Conservation (phyloP, 2,113 vertebrate species). For the Pollachius pollachius region DNA sequence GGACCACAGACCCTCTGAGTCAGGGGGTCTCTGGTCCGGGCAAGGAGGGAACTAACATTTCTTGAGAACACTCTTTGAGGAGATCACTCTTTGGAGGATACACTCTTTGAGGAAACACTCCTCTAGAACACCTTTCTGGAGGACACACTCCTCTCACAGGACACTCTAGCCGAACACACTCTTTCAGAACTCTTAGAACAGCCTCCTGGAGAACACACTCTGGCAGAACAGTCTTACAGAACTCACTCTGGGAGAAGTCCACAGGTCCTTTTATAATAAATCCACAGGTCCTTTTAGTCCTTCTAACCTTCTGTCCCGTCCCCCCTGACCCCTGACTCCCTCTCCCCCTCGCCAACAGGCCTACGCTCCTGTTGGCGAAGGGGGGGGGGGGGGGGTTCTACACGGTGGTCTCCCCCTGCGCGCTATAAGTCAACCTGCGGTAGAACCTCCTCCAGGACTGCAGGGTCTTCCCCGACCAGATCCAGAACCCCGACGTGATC, state of each 20-base stretch:
- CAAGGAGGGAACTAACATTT: too few relatives aligned
- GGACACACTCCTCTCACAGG: background rate
- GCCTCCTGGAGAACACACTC: too few relatives aligned
- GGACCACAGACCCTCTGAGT: too few relatives aligned
- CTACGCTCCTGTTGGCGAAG: too few relatives aligned
- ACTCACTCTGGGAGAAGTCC: too few relatives aligned
- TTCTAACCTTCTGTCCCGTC: background rate
- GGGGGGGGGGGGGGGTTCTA: conserved; percentile 54
- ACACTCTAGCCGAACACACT: background rate
- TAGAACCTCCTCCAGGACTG: conserved; percentile 90
- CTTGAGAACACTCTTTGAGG: too few relatives aligned
- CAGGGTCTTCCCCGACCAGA: conserved; percentile 93
- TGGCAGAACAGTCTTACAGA: too few relatives aligned
- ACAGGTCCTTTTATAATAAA: conserved; percentile 1
- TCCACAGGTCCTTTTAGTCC: conserved; percentile 2
- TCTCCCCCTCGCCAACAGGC: too few relatives aligned
- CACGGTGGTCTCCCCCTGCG: conserved; percentile 85
- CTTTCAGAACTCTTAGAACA: too few relatives aligned
- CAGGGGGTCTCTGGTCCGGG: too few relatives aligned
- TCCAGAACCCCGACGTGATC: conserved; percentile 91
- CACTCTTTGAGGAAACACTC: background rate
- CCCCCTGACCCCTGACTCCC: too few relatives aligned
- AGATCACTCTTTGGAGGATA: background rate
- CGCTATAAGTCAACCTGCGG: conserved; percentile 79
- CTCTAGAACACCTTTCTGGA: too few relatives aligned